A percentile compares a stretch with the other conserved stretches of the same genome.
These are phyloP conservation scores for Cryptoleucopteryx plumbea DNA, from an alignment of 2,113 vertebrate species.

Conservation along the genomic window DNA sequence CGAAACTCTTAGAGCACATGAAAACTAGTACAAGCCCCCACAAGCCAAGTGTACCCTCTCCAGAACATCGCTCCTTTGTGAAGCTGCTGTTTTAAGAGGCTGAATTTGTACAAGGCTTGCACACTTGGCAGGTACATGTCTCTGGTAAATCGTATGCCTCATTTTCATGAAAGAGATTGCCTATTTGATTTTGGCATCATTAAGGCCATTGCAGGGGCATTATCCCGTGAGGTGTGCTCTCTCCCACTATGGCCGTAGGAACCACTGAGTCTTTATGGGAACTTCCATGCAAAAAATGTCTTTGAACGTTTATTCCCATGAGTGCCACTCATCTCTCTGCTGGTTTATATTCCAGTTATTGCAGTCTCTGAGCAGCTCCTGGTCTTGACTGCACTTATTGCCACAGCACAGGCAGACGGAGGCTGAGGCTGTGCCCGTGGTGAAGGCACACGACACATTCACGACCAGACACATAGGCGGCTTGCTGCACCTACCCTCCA, in stretches of 20 bases:
- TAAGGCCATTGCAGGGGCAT: not conserved
- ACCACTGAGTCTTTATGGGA: not conserved
- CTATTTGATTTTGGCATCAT: not conserved
- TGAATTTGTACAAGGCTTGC: not conserved
- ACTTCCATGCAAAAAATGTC: not conserved
- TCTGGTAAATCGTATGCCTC: not conserved
- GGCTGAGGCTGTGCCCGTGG: not conserved
- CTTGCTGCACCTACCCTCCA: not conserved
- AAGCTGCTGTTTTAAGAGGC: not conserved
- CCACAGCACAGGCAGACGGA: not conserved
- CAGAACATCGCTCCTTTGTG: not conserved
- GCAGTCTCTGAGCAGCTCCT: not conserved
- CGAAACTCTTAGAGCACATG: not conserved
- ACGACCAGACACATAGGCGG: not conserved
- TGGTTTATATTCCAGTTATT: not conserved
- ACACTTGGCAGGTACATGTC: not conserved
- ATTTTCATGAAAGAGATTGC: not conserved
- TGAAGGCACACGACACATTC: not conserved
- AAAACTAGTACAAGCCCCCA: not conserved
- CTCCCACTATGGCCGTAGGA: not conserved
- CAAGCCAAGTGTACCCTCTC: not conserved
- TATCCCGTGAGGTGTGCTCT: fast-evolving
- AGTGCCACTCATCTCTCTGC: not conserved
- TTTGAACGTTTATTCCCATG: not conserved
- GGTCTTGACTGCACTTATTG: not conserved